These are phyloP conservation scores for Toxotes lorentzi DNA, from an alignment of 2,797 vertebrate genomes.

Conservation along the genomic window DNA sequence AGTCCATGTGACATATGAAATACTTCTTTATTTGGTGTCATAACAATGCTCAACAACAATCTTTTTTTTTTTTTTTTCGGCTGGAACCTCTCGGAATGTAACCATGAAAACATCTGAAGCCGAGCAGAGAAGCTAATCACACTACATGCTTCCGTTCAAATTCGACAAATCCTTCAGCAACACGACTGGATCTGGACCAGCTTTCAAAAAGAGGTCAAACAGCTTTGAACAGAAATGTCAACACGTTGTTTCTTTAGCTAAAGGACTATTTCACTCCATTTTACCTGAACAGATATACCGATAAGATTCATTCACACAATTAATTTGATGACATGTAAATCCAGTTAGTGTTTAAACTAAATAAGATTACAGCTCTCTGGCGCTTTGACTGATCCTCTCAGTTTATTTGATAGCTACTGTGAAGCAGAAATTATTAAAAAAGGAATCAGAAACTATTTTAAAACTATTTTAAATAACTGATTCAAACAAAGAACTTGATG, in stretches of 20 bases:
- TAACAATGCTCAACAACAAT: too few relatives aligned
- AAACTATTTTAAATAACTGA: too few relatives aligned
- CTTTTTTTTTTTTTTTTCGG: background rate
- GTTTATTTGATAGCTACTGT: too few relatives aligned
- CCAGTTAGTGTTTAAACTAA: background rate
- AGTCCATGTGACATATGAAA: too few relatives aligned
- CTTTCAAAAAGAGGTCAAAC: slow-evolving; percentile 20
- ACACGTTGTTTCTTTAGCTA: background rate
- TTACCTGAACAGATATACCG: too few relatives aligned
- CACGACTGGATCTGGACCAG: background rate
- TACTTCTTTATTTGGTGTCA: too few relatives aligned
- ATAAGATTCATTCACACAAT: background rate
- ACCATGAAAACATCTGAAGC: slow-evolving; percentile 11
- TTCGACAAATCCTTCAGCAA: slow-evolving; percentile 9
- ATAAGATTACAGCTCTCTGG: background rate
- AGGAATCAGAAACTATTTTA: too few relatives aligned
- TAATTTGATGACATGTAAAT: background rate
- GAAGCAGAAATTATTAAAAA: too few relatives aligned
- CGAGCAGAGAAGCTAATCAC: background rate
- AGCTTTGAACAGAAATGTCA: background rate
- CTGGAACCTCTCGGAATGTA: background rate
- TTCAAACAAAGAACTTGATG: too few relatives aligned
- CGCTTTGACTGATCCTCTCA: too few relatives aligned
- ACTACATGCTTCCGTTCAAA: background rate
- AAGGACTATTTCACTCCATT: background rate